Conservation (phyloP, 2,888 invertebrate species). For the Andrena bucephala region DNA sequence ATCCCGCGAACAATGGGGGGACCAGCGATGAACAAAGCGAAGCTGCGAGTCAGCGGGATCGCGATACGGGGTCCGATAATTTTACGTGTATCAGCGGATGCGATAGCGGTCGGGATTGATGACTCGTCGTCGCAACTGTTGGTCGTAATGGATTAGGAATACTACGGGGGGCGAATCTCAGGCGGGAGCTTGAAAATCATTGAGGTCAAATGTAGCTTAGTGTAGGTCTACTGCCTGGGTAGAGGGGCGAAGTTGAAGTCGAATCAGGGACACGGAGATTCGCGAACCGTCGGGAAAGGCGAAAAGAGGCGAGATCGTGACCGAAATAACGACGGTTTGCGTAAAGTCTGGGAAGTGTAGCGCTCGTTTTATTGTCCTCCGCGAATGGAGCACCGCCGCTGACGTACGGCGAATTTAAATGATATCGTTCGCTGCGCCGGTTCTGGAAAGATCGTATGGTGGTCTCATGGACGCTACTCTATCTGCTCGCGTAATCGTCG, state of each 20-base stretch:
- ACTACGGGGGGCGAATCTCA: neutral
- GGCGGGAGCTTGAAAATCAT: neutral
- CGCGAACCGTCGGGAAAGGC: constrained; percentile 15
- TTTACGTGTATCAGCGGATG: constrained; percentile 20
- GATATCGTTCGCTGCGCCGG: constrained; percentile 14
- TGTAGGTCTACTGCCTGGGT: neutral
- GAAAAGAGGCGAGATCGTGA: constrained; percentile 9
- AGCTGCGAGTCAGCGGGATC: constrained; percentile 5
- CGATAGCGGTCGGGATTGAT: constrained; percentile 19
- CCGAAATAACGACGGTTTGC: constrained; percentile 10
- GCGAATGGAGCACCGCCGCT: neutral
- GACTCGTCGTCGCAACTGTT: neutral
- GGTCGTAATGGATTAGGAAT: neutral
- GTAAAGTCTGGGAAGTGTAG: constrained; percentile 9
- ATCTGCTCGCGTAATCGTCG: constrained; percentile 28
- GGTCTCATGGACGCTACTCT: constrained; percentile 23
- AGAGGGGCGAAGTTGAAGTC: constrained; percentile 24
- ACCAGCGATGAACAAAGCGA: constrained; percentile 9
- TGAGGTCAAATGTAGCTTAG: neutral
- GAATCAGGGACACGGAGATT: constrained; percentile 55
- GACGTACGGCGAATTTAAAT: constrained; percentile 33
- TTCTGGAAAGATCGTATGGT: constrained; percentile 22
- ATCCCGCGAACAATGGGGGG: neutral
- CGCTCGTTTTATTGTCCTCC: constrained; percentile 5
- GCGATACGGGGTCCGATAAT: constrained; percentile 30